phyloP scores from a whole-genome alignment of 2,888 invertebrate species.

The Raillietiella orientalis region DNA sequence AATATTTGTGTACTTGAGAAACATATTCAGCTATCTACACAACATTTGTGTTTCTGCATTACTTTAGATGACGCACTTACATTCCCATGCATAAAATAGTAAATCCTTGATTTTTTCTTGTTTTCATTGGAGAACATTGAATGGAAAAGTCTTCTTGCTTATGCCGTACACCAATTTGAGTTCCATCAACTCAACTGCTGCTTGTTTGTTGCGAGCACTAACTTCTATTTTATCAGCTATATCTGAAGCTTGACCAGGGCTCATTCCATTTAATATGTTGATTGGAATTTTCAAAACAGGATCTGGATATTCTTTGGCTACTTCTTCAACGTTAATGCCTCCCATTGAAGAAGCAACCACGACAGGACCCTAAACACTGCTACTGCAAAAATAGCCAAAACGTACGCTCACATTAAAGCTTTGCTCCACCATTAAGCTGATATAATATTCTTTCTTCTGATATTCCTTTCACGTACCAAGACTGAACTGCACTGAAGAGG shows the following conservation, averaged over 20 bases:
- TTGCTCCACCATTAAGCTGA: constrained; percentile 95
- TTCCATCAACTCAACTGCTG: too few relatives aligned
- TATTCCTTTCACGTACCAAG: constrained; percentile 93
- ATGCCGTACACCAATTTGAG: too few relatives aligned
- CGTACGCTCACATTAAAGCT: constrained; percentile 58
- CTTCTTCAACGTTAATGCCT: constrained; percentile 86
- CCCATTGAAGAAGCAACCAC: constrained; percentile 84
- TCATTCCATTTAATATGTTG: constrained; percentile 27
- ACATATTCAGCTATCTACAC: too few relatives aligned
- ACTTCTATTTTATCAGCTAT: constrained; percentile 31
- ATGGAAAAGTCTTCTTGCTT: too few relatives aligned
- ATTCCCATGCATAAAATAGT: too few relatives aligned
- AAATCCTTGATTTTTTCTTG: too few relatives aligned
- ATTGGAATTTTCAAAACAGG: constrained; percentile 74
- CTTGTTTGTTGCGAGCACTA: too few relatives aligned
- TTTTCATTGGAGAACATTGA: too few relatives aligned
- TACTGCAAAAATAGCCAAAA: too few relatives aligned
- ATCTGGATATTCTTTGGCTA: constrained; percentile 64
- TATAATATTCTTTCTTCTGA: constrained; percentile 82
- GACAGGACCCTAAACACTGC: constrained; percentile 41
- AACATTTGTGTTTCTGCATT: too few relatives aligned
- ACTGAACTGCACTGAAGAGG: constrained; percentile 76
- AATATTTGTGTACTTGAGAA: too few relatives aligned
- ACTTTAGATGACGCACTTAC: too few relatives aligned
- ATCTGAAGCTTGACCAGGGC: constrained; percentile 31